Base-by-base conservation (phyloP, 2,888 invertebrate genomes). In the Drosophila limbata region DNA sequence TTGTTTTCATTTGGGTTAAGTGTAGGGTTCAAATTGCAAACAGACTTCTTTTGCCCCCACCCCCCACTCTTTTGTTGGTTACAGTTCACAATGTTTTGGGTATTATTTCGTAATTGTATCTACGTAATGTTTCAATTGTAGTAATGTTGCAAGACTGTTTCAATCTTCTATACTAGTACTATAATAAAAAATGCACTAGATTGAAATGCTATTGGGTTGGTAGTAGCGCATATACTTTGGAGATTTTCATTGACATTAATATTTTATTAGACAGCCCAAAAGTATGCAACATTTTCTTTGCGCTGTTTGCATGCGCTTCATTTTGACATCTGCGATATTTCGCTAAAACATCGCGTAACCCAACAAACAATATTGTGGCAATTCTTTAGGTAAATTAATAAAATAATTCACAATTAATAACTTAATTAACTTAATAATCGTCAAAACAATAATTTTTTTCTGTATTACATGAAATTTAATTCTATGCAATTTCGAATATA, bases 1-100 rank as follows among this genome's bases (percentile, higher is more conserved):
- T 81, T 73, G 79, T 56, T 77, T 82, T 85, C 73, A 89, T 84
- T 76, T 85, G 81, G 84, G 90, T 84, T 90, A 90, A 90, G 73
- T 84, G 71, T 59, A 80, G 79, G 73, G 76, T 62, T 81, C 65
- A 78, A 69, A 70, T 80, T 81, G 69, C 66, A 63, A 37, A 37
- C 13, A 45, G 33, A 25, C 19, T 35, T 35, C 25, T 35, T 15
- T 11, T 11, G 25, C 47, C 13, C 45, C 37, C 40, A 11, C 3
- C 2, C 13, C 39, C 11, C 15, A 3, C 4, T 13, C 52, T 15
- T 15, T 28, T 9, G 37, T 60, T 17, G 37, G 64, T 35, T 56
- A 28, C 42, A 48, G 55, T 63, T 71, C 10, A 52, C 55, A 56
- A 47, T 56, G 17, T 9, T 31, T 39, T 72, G 21, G 33, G 33